Evolutionary conservation across 2,888 invertebrate genomes (phyloP), one percentile per base, ranked within the genome.

Genomic region (Ommatoiulus sabulosus): DNA sequence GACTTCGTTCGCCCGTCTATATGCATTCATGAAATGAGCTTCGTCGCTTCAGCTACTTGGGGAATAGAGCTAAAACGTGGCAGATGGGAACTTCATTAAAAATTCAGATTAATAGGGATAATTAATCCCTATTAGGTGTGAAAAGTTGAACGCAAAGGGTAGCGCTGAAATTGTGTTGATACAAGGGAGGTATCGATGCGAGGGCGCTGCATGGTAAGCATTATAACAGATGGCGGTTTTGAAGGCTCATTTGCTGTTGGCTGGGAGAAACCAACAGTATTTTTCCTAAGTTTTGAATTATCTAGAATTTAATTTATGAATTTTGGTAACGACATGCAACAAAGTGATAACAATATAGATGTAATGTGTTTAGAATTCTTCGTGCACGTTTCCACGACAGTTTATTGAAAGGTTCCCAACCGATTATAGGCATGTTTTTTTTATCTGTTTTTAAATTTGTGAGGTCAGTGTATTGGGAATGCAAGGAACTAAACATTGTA

Each of bases 101-200:
- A 80, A 80, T 80, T 80, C 80, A 80, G 80, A 80, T 80, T 80
- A 80, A 80, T 80, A 80, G 80, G 80, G 80, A 80, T 80, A 80
- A 80, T 80, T 80, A 80, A 80, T 80, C 80, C 80, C 80, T 80
- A 80, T 80, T 80, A 80, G 80, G 80, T 80, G 80, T 80, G 80
- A 80, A 80, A 80, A 43, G 80, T 80, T 35, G 80, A 80, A 80
- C 80, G 80, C 15, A 80, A 80, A 80, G 80, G 80, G 80, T 80
- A 80, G 80, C 80, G 80, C 80, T 80, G 80, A 80, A 35, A 80
- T 80, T 80, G 80, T 80, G 80, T 80, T 80, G 80, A 80, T 80
- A 80, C 80, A 80, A 80, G 80, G 24, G 35, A 72, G 72, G 72
- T 10, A 24, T 72, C 10, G 24, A 24, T 72, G 72, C 7, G 72